Base-by-base conservation (phyloP, 2,797 vertebrate genomes). In the Eospalax fontanierii region DNA sequence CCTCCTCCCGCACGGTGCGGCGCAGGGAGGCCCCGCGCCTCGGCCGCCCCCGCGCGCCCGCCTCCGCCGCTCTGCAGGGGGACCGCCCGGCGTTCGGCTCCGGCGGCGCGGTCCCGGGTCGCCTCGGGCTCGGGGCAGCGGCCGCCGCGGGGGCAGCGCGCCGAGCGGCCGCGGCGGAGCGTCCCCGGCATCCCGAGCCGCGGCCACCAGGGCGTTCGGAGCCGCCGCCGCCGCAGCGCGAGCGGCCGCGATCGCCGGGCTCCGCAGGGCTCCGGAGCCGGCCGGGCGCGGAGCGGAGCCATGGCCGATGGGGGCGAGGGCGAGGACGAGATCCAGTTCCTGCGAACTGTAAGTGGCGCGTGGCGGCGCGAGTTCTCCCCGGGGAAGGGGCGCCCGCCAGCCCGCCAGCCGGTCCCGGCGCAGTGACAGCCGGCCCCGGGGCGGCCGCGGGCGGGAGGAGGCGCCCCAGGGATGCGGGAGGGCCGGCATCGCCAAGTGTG, bases 281-380 rank as follows among this genome's bases (percentile, higher is more conserved):
- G 95, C 76, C 73, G 35, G 63, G 94, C 91, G 24, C 61, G 87
- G 70, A 95, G 82, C 95, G 76, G 96, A 99, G 98, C 99, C 99
- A 99, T 99, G 99, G 99, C 99, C 98, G 99, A 99, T 98, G 99
- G 98, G 97, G 99, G 99, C 98, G 99, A 99, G 98, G 99, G 99
- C 98, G 99, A 99, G 98, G 99, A 99, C 97, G 99, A 99, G 96
- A 99, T 99, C 71, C 99, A 99, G 98, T 99, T 99, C 98, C 98
- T 99, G 97, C 98, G 99, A 96, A 99, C 99, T 98, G 99, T 99
- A 98, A 99, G 99, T 50, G 85, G 16, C 70, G 40, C n/a, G 87
- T 21, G 73, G 65, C 30, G 83, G 18, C 74, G 70, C 92, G n/a
- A 0, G 59, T 3, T 8, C 68, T n/a, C 57, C 83, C 59, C 0